Evolutionary conservation across 2,888 invertebrate genomes (phyloP).

Genomic region (Acrocera orbiculus): DNA sequence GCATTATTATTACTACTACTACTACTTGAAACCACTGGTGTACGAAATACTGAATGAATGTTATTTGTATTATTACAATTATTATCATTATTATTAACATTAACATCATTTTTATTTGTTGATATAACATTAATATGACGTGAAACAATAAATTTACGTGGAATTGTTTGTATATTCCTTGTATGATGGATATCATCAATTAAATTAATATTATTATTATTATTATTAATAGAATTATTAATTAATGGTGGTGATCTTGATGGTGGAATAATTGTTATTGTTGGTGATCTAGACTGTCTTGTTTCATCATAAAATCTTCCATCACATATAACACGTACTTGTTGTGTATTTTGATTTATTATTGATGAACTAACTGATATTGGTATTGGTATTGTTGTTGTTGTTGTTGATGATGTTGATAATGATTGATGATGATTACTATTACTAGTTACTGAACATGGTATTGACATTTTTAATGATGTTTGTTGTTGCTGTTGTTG

Average conservation of each 20-base stretch:
- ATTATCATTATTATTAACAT: background rate
- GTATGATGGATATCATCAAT: too few relatives aligned
- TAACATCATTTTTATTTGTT: conserved; percentile 14
- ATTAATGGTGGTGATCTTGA: conserved; percentile 8
- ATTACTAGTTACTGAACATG: too few relatives aligned
- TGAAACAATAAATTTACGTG: conserved; percentile 25
- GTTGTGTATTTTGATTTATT: conserved; percentile 20
- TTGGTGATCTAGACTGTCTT: conserved; percentile 10
- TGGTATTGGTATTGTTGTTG: conserved; percentile 5
- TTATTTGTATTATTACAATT: background rate
- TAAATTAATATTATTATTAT: too few relatives aligned
- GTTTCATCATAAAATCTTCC: conserved; percentile 28
- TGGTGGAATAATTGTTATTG: conserved; percentile 11
- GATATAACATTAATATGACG: conserved; percentile 28
- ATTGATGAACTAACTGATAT: conserved; percentile 25
- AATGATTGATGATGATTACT: too few relatives aligned
- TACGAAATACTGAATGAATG: conserved; percentile 15
- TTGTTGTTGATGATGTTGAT: background rate
- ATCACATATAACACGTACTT: conserved; percentile 31
- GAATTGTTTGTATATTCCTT: too few relatives aligned
- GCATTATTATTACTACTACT: conserved; percentile 6
- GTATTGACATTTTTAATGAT: background rate
- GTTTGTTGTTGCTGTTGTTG: conserved; percentile 13
- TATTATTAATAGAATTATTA: too few relatives aligned
- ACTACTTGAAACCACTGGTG: conserved; percentile 27